Conservation (phyloP, 2,888 invertebrate genomes). For the Pterostichus madidus region DNA sequence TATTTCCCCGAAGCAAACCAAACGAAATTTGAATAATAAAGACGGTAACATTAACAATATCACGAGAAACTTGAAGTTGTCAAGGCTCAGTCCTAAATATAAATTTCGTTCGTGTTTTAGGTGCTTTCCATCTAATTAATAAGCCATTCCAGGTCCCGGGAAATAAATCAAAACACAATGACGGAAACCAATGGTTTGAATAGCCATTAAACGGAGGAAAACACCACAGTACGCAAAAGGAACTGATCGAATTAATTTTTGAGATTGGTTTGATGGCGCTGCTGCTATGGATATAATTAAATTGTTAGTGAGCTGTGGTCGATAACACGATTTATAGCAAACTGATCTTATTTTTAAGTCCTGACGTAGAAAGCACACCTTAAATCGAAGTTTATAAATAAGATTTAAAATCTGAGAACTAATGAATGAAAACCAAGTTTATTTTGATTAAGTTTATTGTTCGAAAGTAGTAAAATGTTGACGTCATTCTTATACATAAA, state of each 20-base stretch:
- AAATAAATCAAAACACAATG: conserved; percentile 1
- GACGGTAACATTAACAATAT: no score
- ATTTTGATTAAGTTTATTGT: conserved; percentile 13
- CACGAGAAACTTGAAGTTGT: no score
- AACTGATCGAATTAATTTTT: conserved; percentile 7
- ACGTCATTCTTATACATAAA: conserved; percentile 31
- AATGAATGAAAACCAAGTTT: conserved; percentile 14
- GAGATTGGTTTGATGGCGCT: not conserved
- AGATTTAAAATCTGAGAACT: not conserved
- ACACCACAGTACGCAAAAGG: not conserved
- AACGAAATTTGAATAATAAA: no score
- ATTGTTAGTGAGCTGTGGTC: conserved; percentile 16
- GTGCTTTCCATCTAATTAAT: not conserved
- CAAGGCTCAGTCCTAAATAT: not conserved
- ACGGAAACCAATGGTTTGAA: not conserved
- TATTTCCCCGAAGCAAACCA: no score
- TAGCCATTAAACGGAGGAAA: conserved; percentile 4
- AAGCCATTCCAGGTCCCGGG: not conserved
- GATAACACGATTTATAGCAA: conserved; percentile 17
- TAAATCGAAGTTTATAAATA: conserved; percentile 5
- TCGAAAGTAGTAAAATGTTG: conserved; percentile 6
- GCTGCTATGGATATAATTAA: conserved; percentile 26
- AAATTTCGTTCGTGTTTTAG: not conserved
- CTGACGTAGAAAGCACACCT: conserved; percentile 12
- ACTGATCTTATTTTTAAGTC: conserved; percentile 31